Base-by-base conservation (phyloP, 2,113 vertebrate species). In the Orientallactaga bullata region DNA sequence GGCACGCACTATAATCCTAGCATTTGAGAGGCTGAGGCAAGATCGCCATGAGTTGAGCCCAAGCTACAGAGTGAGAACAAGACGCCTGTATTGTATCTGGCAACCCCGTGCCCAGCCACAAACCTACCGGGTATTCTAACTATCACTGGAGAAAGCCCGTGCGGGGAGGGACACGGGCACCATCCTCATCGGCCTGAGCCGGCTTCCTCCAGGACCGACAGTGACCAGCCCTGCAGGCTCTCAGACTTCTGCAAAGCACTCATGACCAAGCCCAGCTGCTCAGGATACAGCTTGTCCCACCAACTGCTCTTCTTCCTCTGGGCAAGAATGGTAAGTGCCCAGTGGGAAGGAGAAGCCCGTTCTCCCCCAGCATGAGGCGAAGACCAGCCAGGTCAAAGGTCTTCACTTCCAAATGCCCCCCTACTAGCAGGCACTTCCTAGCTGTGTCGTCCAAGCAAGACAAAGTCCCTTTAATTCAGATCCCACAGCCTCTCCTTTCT, bases 251-350 rank as follows among this genome's bases (percentile, higher is more conserved):
- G 99, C 74, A 95, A 96, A 55, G 98, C 97, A 69, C 97, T 98
- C 65, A 99, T 99, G 99, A 99, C 98, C 0, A 97, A 81, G 2
- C 97, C 98, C 0, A 98, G 98, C 28, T 99, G 98, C 94, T 98
- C 97, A 0, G 96, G 98, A 93, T 99, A 99, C 81, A 97, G 97
- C 2, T 96, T 99, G 58, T 99, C 99, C 42, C 99, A 99, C 95
- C 99, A 99, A 97, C 98, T 99, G 88, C 98, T 99, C 65, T 99
- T 99, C 98, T 99, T 99, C 96, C 98, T 99, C 96, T 97, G 98
- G 1, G 99, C 98, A 32, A 97, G 97, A 30, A 98, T 98, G 98
- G 99, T 99, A 95, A 97, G 94, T 91, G 47, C 5, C 35, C 0
- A 30, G 11, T 2, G 0, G 18, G 55, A 10, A n/a, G 12, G 47